Conservation (phyloP, 2,113 vertebrate genomes). For the Chinchilla lanigera region DNA sequence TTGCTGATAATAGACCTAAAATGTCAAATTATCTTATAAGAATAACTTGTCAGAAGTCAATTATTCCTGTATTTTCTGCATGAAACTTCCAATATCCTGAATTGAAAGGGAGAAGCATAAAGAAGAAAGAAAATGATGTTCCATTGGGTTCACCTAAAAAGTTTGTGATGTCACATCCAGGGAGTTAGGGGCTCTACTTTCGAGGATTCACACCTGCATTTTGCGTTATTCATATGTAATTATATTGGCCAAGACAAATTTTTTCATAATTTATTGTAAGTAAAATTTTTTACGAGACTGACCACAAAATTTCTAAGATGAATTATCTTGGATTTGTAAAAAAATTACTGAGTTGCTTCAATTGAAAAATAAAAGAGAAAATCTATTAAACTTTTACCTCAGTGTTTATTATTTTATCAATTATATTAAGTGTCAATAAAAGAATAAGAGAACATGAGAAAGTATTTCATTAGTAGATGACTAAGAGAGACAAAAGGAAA, state of each 20-base stretch:
- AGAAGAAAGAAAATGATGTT: slow-evolving; percentile 82
- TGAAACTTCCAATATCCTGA: slow-evolving; percentile 90
- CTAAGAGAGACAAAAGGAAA: neutral
- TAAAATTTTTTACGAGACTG: slow-evolving; percentile 96
- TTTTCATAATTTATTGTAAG: slow-evolving; percentile 96
- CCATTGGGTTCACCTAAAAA: slow-evolving; percentile 83
- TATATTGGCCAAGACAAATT: slow-evolving; percentile 99
- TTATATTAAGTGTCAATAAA: neutral
- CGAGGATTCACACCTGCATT: slow-evolving; percentile 92
- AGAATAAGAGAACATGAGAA: neutral
- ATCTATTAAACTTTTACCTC: too few relatives aligned
- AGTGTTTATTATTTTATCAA: neutral
- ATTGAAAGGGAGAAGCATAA: slow-evolving; percentile 84
- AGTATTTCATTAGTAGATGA: neutral
- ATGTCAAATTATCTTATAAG: slow-evolving; percentile 80
- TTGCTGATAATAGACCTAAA: slow-evolving; percentile 82
- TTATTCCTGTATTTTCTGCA: slow-evolving; percentile 86
- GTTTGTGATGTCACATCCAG: slow-evolving; percentile 87
- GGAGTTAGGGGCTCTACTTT: slow-evolving; percentile 87
- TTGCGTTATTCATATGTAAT: slow-evolving; percentile 97
- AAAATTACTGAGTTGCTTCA: slow-evolving; percentile 98
- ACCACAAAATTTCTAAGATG: slow-evolving; percentile 99
- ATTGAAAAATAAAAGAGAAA: slow-evolving; percentile 76
- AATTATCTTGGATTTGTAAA: slow-evolving; percentile 99
- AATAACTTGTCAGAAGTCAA: slow-evolving; percentile 85